These are phyloP conservation scores for Sebastes alutus DNA, from an alignment of 2,797 vertebrate species.

Conservation along the genomic window DNA sequence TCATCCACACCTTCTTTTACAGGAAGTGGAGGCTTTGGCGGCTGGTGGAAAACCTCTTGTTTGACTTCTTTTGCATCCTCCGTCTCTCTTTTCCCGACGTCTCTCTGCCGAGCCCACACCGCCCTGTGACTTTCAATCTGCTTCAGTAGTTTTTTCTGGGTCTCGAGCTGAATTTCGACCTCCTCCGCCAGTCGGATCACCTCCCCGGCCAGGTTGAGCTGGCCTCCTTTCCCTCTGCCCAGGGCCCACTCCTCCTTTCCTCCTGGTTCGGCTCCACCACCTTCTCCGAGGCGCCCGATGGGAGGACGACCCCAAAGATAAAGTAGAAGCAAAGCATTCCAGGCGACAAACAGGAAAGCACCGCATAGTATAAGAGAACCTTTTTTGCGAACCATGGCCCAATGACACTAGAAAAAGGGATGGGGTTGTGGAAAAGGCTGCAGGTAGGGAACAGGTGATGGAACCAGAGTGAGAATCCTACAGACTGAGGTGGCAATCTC, in stretches of 20 bases:
- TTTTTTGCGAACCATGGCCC: constrained; percentile 91
- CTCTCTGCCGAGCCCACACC: constrained; percentile 80
- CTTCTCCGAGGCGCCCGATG: constrained; percentile 76
- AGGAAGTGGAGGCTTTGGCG: constrained; percentile 15
- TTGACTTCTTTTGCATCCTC: constrained; percentile 41
- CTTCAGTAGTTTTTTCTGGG: constrained; percentile 88
- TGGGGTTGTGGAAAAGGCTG: constrained; percentile 56
- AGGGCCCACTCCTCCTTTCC: constrained; percentile 82
- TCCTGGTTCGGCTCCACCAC: constrained; percentile 82
- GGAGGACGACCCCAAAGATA: constrained; percentile 93
- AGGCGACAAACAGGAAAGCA: constrained; percentile 91
- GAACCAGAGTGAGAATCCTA: constrained; percentile 29
- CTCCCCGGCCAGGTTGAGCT: constrained; percentile 81
- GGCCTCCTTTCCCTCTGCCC: constrained; percentile 60
- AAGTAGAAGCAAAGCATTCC: constrained; percentile 94
- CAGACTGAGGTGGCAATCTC: constrained; percentile 22
- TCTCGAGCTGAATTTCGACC: constrained; percentile 89
- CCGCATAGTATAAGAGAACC: constrained; percentile 90
- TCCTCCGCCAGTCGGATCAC: constrained; percentile 91
- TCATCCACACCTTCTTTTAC: constrained; percentile 27
- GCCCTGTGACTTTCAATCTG: constrained; percentile 87
- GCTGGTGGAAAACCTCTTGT: constrained; percentile 24
- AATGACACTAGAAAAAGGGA: constrained; percentile 65
- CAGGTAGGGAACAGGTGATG: constrained; percentile 23
- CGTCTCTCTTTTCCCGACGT: constrained; percentile 66